A percentile compares a stretch with the other conserved stretches of the same genome.
Conservation (phyloP, 92 coral and sea anemone genomes). For the Hydrozoanthus gracilis region DNA sequence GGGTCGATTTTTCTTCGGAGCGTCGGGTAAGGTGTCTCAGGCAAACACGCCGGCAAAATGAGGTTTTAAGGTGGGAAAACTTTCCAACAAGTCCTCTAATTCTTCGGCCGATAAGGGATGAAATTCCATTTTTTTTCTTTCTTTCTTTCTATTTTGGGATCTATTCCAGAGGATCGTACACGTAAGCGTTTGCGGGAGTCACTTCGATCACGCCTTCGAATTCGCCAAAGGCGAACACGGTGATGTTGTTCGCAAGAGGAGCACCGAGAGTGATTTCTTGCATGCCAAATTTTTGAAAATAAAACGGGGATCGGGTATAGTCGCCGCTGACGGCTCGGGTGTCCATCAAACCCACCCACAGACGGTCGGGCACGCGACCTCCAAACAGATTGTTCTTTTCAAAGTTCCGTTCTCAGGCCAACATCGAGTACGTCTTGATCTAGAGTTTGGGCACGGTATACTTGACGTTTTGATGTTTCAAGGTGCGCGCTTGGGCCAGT, state of each 20-base stretch:
- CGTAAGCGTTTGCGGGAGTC: not conserved
- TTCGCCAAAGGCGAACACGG: conserved; percentile 20
- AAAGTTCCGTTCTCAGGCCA: too few relatives aligned
- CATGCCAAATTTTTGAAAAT: not conserved
- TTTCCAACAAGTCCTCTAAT: too few relatives aligned
- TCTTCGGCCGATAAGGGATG: too few relatives aligned
- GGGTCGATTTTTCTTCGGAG: too few relatives aligned
- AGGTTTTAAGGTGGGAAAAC: too few relatives aligned
- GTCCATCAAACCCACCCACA: conserved; percentile 4
- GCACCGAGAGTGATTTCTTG: not conserved
- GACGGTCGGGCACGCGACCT: conserved; percentile 16
- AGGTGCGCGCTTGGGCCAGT: too few relatives aligned
- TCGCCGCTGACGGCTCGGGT: not conserved
- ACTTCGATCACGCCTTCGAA: too few relatives aligned
- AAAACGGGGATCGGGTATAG: not conserved
- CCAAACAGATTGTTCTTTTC: not conserved
- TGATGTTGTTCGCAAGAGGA: not conserved
- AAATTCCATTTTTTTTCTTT: too few relatives aligned
- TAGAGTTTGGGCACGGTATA: conserved; percentile 4
- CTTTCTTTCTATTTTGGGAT: too few relatives aligned
- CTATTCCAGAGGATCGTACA: too few relatives aligned
- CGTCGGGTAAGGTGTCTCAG: too few relatives aligned
- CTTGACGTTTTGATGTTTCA: not conserved
- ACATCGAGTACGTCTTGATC: not conserved
- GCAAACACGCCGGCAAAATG: too few relatives aligned